Evolutionary conservation across 1,140 invertebrate genomes (phyloP), one percentile per base, ranked within the genome.

Genomic region (Bombus difficillimus): DNA sequence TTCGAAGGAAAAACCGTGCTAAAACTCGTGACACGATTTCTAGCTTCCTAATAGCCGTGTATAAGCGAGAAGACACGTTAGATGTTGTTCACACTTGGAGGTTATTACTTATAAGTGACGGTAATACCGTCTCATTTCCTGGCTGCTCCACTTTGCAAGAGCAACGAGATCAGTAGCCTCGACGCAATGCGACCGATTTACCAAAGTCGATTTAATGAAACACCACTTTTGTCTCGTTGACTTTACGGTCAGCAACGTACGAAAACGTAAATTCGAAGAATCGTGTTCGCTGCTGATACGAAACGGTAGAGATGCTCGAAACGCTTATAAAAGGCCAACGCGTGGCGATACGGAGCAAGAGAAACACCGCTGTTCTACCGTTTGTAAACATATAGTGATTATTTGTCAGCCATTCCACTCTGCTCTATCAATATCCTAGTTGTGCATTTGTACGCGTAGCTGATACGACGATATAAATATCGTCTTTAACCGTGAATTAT

Each of bases 21-120:
- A n/a, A 57, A n/a, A 47, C 22, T 37, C 10, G 12, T 32, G 37
- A 62, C 53, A 74, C 71, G 22, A 37, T 64, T 47, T 43, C 41
- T 8, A 22, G 5, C 13, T 68, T 76, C 47, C 34, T 41, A 83
- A 83, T 69, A 22, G 74, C 64, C n/a, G 47, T 3, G 41, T 62
- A 80, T 53, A 39, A 59, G 47, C 0, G 47, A 84, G 76, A 68
- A 71, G 66, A n/a, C 66, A 34, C 64, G 57, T 43, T 69, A 79
- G 57, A 59, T 71, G 80, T 71, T 82, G 64, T 89, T 89, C 88
- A 73, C 87, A 57, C 88, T 89, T 83, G 53, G 34, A 28, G 47
- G 84, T 89, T 89, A 86, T 89, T 89, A 89, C 87, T 74, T 89
- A 79, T 81, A 87, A 89, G 87, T 89, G 88, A 89, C 88, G 83